phyloP scores from a whole-genome alignment of 2,113 vertebrate genomes.

The Sterrhoptilus dennistouni region DNA sequence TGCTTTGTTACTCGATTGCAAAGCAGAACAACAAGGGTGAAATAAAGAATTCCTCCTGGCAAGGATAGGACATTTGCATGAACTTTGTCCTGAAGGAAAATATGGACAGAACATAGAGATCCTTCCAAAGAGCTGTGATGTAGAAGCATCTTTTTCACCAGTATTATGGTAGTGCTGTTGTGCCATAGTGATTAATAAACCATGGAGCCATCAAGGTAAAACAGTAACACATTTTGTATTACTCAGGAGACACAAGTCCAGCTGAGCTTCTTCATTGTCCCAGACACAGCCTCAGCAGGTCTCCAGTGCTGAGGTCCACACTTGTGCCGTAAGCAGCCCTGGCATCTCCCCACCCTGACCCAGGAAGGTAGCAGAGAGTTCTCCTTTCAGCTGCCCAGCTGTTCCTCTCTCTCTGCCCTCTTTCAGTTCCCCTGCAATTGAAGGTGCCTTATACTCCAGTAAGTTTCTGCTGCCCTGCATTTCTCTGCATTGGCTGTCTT shows the following conservation, averaged over 20 bases:
- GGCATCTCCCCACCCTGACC: not conserved
- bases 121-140: not conserved
- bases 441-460: not conserved
- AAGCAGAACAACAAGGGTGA: not conserved
- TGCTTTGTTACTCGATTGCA: not conserved
- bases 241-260: not conserved
- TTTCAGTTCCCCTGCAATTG: not conserved
- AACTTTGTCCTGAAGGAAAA: not conserved
- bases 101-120: not conserved
- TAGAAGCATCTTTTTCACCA: not conserved
- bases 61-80: not conserved
- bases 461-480: not conserved
- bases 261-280: not conserved
- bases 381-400: not conserved
- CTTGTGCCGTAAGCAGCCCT: not conserved
- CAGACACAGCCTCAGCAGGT: not conserved
- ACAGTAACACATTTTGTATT: fast-evolving
- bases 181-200: not conserved
- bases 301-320: not conserved
- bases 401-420: not conserved
- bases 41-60: not conserved
- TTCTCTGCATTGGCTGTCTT: not conserved
- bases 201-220: not conserved
- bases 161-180: not conserved
- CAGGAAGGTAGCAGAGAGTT: fast-evolving